These are phyloP conservation scores for Sminthurinus signatus DNA, from an alignment of 1,140 invertebrate genomes.

Conservation along the genomic window DNA sequence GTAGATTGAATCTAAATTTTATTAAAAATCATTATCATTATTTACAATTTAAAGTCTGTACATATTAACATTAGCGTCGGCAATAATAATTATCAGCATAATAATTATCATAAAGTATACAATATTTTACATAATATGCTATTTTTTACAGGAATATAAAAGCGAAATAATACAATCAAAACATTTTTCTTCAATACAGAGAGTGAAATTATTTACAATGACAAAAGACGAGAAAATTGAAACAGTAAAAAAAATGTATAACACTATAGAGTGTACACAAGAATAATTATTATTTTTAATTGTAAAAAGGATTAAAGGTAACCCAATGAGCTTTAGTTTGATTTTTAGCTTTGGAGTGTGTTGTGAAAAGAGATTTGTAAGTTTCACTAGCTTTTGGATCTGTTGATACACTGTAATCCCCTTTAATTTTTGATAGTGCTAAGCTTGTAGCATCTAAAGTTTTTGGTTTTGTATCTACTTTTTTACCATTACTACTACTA, in stretches of 20 bases:
- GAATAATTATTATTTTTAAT: slow-evolving; percentile 12
- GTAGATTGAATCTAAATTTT: too few species aligned
- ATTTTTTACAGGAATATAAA: too few species aligned
- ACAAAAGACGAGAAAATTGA: not conserved
- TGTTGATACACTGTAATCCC: slow-evolving; percentile 77
- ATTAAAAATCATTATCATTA: too few species aligned
- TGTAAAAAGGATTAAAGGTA: slow-evolving; percentile 38
- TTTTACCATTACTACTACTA: not conserved
- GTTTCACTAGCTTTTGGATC: slow-evolving; percentile 84
- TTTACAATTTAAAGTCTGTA: too few species aligned
- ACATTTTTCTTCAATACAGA: too few species aligned
- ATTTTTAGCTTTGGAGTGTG: slow-evolving; percentile 73
- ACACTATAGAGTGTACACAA: too few species aligned
- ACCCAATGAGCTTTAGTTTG: slow-evolving; percentile 92
- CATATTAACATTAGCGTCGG: too few species aligned
- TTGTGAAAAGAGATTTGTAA: slow-evolving; percentile 92
- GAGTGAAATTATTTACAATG: not conserved
- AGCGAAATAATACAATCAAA: too few species aligned
- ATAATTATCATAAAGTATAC: not conserved
- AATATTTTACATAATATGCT: not conserved
- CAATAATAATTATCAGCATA: not conserved
- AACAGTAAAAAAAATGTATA: too few species aligned
- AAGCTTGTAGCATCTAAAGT: slow-evolving; percentile 38
- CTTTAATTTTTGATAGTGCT: slow-evolving; percentile 70
- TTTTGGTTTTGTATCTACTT: slow-evolving; percentile 39